A percentile compares a stretch with the other conserved stretches of the same genome.
Evolutionary conservation across 2,888 invertebrate genomes (phyloP).

Genomic region (Drosophila hamatofila): DNA sequence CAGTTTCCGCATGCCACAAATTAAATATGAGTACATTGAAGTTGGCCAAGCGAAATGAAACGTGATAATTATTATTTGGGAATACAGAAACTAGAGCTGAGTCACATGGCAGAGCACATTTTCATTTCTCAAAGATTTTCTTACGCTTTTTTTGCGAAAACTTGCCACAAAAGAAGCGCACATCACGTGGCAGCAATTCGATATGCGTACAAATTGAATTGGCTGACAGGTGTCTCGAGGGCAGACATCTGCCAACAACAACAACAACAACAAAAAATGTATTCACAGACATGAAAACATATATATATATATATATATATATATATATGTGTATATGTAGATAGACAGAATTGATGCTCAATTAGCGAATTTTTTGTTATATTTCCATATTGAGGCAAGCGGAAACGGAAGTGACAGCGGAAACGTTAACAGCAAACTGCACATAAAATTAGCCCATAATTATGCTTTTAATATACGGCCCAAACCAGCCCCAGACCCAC

Average conservation of each 20-base stretch:
- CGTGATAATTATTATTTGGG: constrained; percentile 5
- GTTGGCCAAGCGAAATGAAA: not conserved
- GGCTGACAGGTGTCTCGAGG: constrained; percentile 69
- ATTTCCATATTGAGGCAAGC: constrained; percentile 24
- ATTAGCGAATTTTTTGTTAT: constrained; percentile 2
- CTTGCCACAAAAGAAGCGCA: constrained; percentile 20
- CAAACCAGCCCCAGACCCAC: too few species aligned
- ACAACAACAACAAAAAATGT: not conserved
- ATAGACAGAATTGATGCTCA: constrained; percentile 4
- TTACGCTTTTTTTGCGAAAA: constrained; percentile 14
- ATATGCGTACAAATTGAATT: constrained; percentile 62
- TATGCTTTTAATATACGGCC: constrained; percentile 48
- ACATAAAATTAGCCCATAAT: constrained; percentile 68
- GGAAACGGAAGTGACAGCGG: constrained; percentile 44
- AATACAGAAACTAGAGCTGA: not conserved
- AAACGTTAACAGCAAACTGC: constrained; percentile 55
- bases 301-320: not conserved
- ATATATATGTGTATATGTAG: not conserved
- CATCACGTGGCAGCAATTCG: constrained; percentile 43
- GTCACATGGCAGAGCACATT: constrained; percentile 13
- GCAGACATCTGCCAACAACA: constrained; percentile 13
- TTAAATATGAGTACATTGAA: not conserved
- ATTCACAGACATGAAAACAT: not conserved
- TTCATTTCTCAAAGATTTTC: constrained; percentile 20
- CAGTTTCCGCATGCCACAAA: constrained; percentile 8